Evolutionary conservation across 1,140 invertebrate species (phyloP).

Genomic region (Drosophila pruinosa): DNA sequence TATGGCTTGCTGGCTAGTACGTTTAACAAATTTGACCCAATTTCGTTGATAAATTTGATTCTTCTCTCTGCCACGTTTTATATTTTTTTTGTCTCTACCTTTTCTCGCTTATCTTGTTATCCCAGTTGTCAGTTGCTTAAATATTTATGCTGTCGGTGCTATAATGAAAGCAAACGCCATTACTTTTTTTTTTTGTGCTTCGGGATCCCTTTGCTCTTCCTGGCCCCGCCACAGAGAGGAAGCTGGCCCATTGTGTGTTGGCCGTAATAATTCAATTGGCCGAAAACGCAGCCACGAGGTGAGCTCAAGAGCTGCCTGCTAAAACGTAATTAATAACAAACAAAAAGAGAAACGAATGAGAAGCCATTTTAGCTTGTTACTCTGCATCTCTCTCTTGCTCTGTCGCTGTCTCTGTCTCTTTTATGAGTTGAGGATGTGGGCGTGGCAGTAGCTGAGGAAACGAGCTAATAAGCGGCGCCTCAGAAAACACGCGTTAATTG

Average conservation of each 20-base stretch:
- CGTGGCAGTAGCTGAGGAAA: conserved; percentile 60
- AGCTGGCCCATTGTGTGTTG: conserved; percentile 56
- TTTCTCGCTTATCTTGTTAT: conserved; percentile 67
- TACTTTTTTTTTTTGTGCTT: conserved; percentile 26
- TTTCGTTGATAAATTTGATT: conserved; percentile 32
- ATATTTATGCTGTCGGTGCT: conserved; percentile 73
- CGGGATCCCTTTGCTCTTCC: not conserved
- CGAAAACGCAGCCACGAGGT: conserved; percentile 59
- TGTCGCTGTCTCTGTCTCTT: not conserved
- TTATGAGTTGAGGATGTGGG: conserved; percentile 72
- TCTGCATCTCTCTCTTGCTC: not conserved
- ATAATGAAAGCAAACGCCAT: conserved; percentile 78
- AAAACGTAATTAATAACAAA: conserved; percentile 77
- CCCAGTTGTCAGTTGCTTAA: conserved; percentile 77
- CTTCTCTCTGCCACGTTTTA: conserved; percentile 1
- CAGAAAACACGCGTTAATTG: conserved; percentile 46
- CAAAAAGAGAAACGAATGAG: conserved; percentile 51
- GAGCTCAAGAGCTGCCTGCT: conserved; percentile 27
- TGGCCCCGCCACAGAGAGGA: not conserved
- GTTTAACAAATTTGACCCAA: conserved; percentile 47
- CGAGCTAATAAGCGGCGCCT: conserved; percentile 77
- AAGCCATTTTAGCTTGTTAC: conserved; percentile 57
- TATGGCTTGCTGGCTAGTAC: conserved; percentile 9
- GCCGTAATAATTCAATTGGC: conserved; percentile 73
- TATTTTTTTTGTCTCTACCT: conserved; percentile 16